phyloP scores from a whole-genome alignment of 2,797 vertebrate species.

The Thripadectes ignobilis region DNA sequence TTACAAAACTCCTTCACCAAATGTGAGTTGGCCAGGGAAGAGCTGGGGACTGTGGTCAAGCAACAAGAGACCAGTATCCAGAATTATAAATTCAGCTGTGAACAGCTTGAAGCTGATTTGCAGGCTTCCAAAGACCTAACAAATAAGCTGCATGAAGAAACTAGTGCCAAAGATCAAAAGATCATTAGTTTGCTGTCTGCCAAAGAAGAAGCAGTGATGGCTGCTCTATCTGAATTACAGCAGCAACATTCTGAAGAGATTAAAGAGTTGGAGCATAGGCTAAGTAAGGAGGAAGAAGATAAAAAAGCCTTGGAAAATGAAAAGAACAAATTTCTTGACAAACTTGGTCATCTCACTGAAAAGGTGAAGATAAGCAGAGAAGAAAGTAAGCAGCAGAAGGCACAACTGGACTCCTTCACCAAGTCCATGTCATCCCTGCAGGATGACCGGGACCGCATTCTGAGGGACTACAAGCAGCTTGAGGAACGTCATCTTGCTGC shows the following conservation, averaged over 20 bases:
- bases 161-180: conserved; percentile 86
- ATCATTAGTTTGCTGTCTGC: conserved; percentile 87
- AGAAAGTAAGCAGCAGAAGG: conserved; percentile 81
- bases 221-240: conserved; percentile 66
- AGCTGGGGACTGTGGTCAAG: conserved; percentile 75
- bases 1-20: conserved; percentile 82
- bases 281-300: conserved; percentile 74
- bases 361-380: conserved; percentile 78
- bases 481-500: conserved; percentile 89
- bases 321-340: conserved; percentile 77
- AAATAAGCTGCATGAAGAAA: conserved; percentile 83
- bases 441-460: conserved; percentile 88
- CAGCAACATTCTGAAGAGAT: conserved; percentile 85
- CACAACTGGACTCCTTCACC: conserved; percentile 87
- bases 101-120: conserved; percentile 90
- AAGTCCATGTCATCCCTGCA: conserved; percentile 97
- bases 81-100: conserved; percentile 81
- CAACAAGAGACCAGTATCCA: conserved; percentile 84
- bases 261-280: conserved; percentile 73
- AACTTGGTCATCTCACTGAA: conserved; percentile 77
- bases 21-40: conserved; percentile 76
- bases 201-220: conserved; percentile 87
- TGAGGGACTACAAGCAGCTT: conserved; percentile 89
- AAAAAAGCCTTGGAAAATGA: conserved; percentile 82
- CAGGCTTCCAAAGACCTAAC: conserved; percentile 85